Conservation (phyloP, 2,888 invertebrate genomes). For the Synergus laeviventris region DNA sequence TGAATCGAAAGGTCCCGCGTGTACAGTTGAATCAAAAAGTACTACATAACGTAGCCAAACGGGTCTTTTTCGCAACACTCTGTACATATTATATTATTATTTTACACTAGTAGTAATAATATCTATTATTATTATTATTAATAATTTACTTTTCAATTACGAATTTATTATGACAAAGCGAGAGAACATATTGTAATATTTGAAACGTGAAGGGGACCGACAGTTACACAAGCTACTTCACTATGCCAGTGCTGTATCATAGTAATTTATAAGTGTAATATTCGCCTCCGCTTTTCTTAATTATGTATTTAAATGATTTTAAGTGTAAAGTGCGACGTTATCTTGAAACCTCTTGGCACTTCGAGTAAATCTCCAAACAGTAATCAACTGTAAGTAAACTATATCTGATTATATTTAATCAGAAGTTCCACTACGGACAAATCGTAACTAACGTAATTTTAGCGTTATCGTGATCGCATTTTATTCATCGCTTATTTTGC, state of each 20-base stretch:
- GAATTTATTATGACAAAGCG: constrained; percentile 64
- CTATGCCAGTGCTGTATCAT: constrained; percentile 72
- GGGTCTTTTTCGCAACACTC: constrained; percentile 69
- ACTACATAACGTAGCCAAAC: constrained; percentile 65
- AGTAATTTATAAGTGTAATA: constrained; percentile 56
- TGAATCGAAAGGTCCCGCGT: constrained; percentile 63
- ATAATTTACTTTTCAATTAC: constrained; percentile 73
- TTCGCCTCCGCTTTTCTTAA: constrained; percentile 35
- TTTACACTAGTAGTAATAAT: constrained; percentile 65
- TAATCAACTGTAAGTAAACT: constrained; percentile 16
- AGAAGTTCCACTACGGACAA: constrained; percentile 46
- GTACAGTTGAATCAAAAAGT: constrained; percentile 72
- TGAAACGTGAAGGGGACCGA: constrained; percentile 56
- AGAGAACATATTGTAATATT: constrained; percentile 66
- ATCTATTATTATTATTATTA: constrained; percentile 58
- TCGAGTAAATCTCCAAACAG: constrained; percentile 12
- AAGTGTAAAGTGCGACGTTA: constrained; percentile 23
- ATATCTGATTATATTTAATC: constrained; percentile 43
- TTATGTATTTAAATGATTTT: constrained; percentile 36
- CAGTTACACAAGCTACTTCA: constrained; percentile 56
- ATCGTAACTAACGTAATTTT: constrained; percentile 52
- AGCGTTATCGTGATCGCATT: constrained; percentile 43
- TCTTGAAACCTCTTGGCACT: background rate
- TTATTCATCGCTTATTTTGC: constrained; percentile 18
- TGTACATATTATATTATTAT: constrained; percentile 72